Evolutionary conservation across 2,113 vertebrate species (phyloP), one percentile per base, ranked within the genome.

Genomic region (Podiceps cristatus): DNA sequence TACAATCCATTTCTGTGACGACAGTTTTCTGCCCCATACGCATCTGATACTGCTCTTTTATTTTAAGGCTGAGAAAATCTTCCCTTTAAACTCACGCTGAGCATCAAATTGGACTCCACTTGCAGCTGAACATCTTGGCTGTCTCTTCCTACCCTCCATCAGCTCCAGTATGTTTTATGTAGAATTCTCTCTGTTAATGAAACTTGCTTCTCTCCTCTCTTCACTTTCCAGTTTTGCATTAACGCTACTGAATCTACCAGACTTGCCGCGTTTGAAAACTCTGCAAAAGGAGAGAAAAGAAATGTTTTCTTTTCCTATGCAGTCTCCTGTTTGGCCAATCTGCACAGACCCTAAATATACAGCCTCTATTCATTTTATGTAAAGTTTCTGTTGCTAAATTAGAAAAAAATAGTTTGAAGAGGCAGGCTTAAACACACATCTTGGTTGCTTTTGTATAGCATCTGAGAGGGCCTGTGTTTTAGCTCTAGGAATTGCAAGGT

Each of bases 41-140:
- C 58, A 42, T 92, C 89, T 88, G 92, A 86, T 89, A 47, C 84
- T 96, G 96, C 94, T 97, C 96, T 95, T 93, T 97, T 97, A 96
- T 97, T 97, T 97, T 93, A 96, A 97, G 92, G 92, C 93, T 96
- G 95, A 96, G 91, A 93, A 97, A 97, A 94, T 97, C 92, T 97
- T 96, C 96, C 88, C 90, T 97, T 97, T 96, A 98, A 96, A 94
- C 95, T 94, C 96, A 97, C 0, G 82, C 96, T 96, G 97, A 98
- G 95, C 95, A 90, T 97, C 96, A 97, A 93, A 95, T 95, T 96
- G 91, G 94, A 95, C 96, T 96, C 94, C 94, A 95, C 95, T 96
- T 97, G 92, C 96, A 96, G 92, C 93, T 95, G 96, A 96, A 94
- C 93, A 80, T 96, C 88, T 92, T 96, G 90, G 74, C 96, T 96